Conservation (phyloP, 2,113 vertebrate genomes). For the Tonatia bakeri region DNA sequence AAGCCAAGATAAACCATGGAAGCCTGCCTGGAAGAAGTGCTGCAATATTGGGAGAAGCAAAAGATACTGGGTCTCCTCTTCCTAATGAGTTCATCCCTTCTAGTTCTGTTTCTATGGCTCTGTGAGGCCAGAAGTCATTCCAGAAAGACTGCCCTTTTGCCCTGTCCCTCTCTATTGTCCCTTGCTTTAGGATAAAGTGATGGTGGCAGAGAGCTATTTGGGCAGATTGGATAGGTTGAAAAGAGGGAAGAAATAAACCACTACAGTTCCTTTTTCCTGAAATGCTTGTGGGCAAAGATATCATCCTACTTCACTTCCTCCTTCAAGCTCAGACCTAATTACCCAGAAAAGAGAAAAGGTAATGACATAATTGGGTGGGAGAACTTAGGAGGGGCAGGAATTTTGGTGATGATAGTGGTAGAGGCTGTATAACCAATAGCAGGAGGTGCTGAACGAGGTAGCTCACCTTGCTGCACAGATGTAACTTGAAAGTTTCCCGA, state of each 20-base stretch:
- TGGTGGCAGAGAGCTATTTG: background rate
- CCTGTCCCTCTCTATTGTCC: background rate
- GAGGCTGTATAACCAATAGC: background rate
- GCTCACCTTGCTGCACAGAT: background rate
- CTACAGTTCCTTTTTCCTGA: background rate
- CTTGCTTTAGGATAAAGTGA: constrained; percentile 1
- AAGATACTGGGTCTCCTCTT: background rate
- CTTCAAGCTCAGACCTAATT: constrained; percentile 27
- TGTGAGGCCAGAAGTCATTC: background rate
- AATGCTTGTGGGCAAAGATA: background rate
- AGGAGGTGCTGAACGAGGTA: background rate
- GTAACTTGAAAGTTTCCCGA: background rate
- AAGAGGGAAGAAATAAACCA: background rate
- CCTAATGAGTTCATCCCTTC: background rate
- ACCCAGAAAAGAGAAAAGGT: background rate
- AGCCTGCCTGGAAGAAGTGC: background rate
- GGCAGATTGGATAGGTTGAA: background rate
- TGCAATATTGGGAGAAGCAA: background rate
- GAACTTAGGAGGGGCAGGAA: background rate
- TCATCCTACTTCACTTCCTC: background rate
- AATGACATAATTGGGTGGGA: background rate
- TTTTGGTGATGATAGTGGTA: background rate
- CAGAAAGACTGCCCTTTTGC: background rate
- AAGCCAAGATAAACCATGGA: background rate
- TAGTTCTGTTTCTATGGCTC: background rate